Evolutionary conservation across 2,113 vertebrate species (phyloP).

Genomic region (Heterochromis multidens): DNA sequence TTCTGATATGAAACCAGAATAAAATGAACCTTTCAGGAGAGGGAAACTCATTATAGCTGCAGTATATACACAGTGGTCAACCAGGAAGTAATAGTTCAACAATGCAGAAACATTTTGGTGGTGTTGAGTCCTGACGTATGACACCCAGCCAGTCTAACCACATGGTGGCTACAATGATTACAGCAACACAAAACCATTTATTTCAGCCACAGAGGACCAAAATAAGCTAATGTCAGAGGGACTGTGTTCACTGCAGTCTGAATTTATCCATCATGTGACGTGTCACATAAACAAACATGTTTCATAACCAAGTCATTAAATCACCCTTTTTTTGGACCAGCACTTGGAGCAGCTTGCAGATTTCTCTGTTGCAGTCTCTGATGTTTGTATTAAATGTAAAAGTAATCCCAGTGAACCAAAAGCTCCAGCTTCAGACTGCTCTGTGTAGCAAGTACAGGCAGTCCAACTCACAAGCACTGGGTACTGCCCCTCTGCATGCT

Average conservation of each 20-base stretch:
- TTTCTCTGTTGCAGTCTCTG: not conserved
- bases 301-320: not conserved
- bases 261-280: not conserved
- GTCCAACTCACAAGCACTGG: not conserved
- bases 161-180: not conserved
- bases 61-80: no score
- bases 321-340: not conserved
- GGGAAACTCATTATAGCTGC: not conserved
- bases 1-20: not conserved
- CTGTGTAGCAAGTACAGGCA: no score
- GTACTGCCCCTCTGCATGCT: not conserved
- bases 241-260: not conserved
- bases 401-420: not conserved
- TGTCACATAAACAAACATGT: not conserved
- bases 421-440: not conserved
- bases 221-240: not conserved
- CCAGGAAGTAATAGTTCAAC: no score
- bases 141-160: not conserved
- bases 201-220: not conserved
- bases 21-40: not conserved
- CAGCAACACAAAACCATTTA: not conserved
- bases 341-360: not conserved
- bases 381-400: not conserved
- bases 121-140: not conserved
- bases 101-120: not conserved